Evolutionary conservation across 2,888 invertebrate species (phyloP), one percentile per base, ranked within the genome.

Genomic region (Julus scanicus): DNA sequence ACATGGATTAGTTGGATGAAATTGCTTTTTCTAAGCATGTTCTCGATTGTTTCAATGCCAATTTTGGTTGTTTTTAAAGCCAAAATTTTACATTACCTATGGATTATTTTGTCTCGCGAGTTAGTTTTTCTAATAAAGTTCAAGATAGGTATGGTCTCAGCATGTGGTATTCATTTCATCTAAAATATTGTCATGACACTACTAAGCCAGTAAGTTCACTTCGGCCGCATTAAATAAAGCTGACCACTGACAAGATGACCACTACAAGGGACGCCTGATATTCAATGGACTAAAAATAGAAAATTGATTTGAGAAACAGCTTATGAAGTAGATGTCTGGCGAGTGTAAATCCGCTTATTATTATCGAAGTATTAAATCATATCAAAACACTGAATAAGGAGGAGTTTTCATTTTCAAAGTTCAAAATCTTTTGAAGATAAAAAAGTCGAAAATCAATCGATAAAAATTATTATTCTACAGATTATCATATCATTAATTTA

Each of bases 341-440:
- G 63, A 20, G 63, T n/a, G 63, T n/a, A 63, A 63, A 57, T 63
- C 63, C n/a, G 63, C 63, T 63, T 63, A 63, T 63, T 63, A 63
- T 63, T 63, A 63, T 63, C 63, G n/a, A 63, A 63, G 63, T n/a
- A 63, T 63, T 57, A 63, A 20, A 20, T 63, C 63, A 20, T 63
- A 20, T n/a, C 63, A 63, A n/a, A 63, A 63, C 63, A 63, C n/a
- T n/a, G 20, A 63, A 63, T 6, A 63, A 63, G 63, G 63, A 20
- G 20, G 3, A 63, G 20, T 63, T 63, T n/a, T 57, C 57, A 63
- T 20, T n/a, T n/a, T 20, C 0, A 0, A 63, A 63, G 20, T n/a
- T 63, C n/a, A 63, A 20, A 57, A 57, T 15, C 15, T 63, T n/a
- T 29, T 29, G 29, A 29, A 29, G 29, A 29, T 1, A 29, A 29